These are phyloP conservation scores for Nomia melanderi DNA, from an alignment of 1,140 invertebrate genomes.

Conservation along the genomic window DNA sequence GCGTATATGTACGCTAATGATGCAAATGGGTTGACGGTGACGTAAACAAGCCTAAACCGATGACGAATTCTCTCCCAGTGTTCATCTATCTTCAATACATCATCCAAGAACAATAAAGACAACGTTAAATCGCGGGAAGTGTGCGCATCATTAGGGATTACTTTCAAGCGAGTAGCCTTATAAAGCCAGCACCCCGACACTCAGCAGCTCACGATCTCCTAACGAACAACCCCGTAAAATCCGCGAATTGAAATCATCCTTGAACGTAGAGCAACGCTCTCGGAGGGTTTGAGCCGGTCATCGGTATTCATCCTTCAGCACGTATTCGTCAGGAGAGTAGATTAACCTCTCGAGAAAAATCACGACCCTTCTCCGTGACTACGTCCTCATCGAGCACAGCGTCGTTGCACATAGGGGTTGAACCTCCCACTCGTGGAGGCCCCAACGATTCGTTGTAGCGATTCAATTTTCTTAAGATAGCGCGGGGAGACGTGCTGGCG, in stretches of 20 bases:
- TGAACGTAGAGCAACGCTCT: conserved; percentile 18
- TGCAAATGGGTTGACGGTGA: too few relatives aligned
- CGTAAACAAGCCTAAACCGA: too few relatives aligned
- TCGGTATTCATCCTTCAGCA: conserved; percentile 54
- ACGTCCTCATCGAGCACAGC: neutral
- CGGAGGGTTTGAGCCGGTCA: conserved; percentile 6
- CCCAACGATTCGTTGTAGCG: too few relatives aligned
- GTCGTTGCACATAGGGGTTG: neutral
- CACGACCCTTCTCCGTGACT: conserved; percentile 49
- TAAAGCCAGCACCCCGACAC: conserved; percentile 1
- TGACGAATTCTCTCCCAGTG: too few relatives aligned
- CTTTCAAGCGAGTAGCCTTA: neutral
- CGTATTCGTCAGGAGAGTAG: conserved; percentile 50
- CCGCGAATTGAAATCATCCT: conserved; percentile 17
- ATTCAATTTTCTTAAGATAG: conserved; percentile 50
- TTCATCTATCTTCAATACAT: too few relatives aligned
- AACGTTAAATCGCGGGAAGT: neutral
- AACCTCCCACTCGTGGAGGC: neutral
- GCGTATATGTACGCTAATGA: too few relatives aligned
- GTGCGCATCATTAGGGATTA: neutral
- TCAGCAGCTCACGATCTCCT: conserved; percentile 4
- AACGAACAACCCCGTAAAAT: conserved; percentile 18
- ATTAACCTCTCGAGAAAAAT: conserved; percentile 58
- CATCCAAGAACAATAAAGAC: too few relatives aligned
- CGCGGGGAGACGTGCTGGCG: conserved; percentile 22